phyloP scores from a whole-genome alignment of 2,113 vertebrate species.

The Pituophis catenifer region DNA sequence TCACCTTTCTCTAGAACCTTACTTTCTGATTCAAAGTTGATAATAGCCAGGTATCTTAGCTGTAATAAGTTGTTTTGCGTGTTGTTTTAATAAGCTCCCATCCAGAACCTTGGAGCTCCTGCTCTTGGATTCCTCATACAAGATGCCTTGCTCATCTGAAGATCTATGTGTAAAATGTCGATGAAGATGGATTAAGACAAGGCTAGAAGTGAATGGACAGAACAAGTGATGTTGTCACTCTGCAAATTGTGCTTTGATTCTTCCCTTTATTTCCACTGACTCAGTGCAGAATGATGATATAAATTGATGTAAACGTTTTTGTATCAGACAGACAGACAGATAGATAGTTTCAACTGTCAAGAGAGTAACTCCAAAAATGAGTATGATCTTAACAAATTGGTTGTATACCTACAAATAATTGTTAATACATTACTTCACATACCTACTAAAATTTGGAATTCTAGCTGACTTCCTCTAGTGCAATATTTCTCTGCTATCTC shows the following conservation, averaged over 20 bases:
- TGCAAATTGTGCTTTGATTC: not conserved
- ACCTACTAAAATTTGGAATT: not conserved
- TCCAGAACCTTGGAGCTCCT: not conserved
- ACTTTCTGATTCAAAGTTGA: not conserved
- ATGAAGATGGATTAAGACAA: not conserved
- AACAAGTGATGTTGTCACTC: not conserved
- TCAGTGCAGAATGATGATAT: not conserved
- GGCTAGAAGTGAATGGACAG: not conserved
- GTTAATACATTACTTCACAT: too few relatives aligned
- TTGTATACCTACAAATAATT: not conserved
- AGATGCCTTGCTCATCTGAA: not conserved
- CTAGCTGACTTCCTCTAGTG: not conserved
- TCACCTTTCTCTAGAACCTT: not conserved
- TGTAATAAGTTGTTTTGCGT: not conserved
- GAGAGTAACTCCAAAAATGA: not conserved
- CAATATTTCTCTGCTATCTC: not conserved
- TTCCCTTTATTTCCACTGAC: not conserved
- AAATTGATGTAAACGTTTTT: not conserved
- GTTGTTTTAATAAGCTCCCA: not conserved
- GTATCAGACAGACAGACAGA: not conserved
- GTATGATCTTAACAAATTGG: not conserved
- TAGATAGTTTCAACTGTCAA: not conserved
- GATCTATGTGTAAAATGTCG: too few relatives aligned
- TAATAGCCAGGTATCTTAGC: not conserved
- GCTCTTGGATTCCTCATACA: not conserved